Base-by-base conservation (phyloP, 2,113 vertebrate species). In the Panthera tigris region DNA sequence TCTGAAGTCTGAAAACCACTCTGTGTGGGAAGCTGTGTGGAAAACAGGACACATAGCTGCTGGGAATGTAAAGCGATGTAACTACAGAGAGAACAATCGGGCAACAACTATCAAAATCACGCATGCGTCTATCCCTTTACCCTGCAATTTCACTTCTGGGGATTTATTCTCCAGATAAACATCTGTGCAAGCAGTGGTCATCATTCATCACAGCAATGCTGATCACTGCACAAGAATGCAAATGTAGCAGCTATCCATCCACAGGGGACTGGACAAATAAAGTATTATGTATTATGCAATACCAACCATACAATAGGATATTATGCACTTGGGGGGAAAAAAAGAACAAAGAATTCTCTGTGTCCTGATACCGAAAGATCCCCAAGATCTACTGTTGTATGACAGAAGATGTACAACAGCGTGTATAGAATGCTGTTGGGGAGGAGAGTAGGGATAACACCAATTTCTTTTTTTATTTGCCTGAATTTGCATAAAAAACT, bases 301-400 rank as follows among this genome's bases (percentile, higher is more conserved):
- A 81, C 87, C 66, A 85, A 39, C 45, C 27, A 69, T 19, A 66
- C n/a, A 78, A 82, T 1, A 89, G 48, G 89, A 25, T 23, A 95
- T 14, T 71, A 95, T 31, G 45, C 25, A 69, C n/a, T 69, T 48
- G 29, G 29, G 11, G 11, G 27, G 9, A 1, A 3, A 48, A 5
- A 78, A 66, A 73, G 25, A 82, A 96, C 79, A 85, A 91, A 41
- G 89, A 90, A 50, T 25, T n/a, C 29, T 83, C 57, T 94, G 57
- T 93, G 55, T 91, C 81, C 65, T 65, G 18, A 27, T 36, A 18
- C 29, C 82, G 41, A 79, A 71, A 50, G 19, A 68, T 88, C 61
- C 89, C 39, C 73, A 94, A 90, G n/a, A 61, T 74, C 79, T 82
- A 86, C 3, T 81, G 80, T 66, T 76, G 45, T 1, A 21, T 82